These are phyloP conservation scores for Cossypha heuglini DNA, from an alignment of 2,797 vertebrate genomes.

Conservation along the genomic window DNA sequence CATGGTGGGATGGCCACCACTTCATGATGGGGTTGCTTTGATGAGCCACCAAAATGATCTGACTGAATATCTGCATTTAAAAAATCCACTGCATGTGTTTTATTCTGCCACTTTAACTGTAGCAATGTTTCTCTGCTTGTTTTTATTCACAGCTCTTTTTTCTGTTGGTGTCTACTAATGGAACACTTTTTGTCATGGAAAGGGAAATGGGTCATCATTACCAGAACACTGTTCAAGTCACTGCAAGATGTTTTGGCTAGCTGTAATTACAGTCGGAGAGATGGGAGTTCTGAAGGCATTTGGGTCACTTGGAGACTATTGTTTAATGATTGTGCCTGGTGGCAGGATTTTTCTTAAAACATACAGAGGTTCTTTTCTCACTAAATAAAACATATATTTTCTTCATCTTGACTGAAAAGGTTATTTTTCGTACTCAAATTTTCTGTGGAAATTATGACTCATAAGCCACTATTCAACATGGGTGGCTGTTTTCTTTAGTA, in stretches of 20 bases:
- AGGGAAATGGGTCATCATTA: neutral
- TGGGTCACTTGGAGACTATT: neutral
- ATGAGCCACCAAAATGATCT: neutral
- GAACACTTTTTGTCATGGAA: neutral
- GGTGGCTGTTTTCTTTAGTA: neutral
- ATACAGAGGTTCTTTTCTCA: neutral
- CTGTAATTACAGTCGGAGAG: neutral
- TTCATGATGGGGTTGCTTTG: neutral
- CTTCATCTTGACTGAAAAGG: neutral
- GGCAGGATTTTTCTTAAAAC: neutral
- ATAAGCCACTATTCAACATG: neutral
- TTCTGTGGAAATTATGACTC: constrained; percentile 31
- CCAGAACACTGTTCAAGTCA: neutral
- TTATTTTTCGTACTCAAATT: neutral
- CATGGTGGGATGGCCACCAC: neutral
- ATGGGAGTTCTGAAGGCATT: neutral
- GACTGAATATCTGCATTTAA: neutral
- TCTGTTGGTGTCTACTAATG: neutral
- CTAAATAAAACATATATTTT: neutral
- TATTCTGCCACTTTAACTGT: neutral
- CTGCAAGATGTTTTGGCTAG: neutral
- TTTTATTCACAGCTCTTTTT: neutral
- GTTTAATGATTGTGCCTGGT: neutral
- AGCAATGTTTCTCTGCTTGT: neutral
- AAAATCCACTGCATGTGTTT: neutral